Evolutionary conservation across 37 sponge, comb jelly and placozoan species (phyloP).

Genomic region (Chondrilla cf. caribensis): DNA sequence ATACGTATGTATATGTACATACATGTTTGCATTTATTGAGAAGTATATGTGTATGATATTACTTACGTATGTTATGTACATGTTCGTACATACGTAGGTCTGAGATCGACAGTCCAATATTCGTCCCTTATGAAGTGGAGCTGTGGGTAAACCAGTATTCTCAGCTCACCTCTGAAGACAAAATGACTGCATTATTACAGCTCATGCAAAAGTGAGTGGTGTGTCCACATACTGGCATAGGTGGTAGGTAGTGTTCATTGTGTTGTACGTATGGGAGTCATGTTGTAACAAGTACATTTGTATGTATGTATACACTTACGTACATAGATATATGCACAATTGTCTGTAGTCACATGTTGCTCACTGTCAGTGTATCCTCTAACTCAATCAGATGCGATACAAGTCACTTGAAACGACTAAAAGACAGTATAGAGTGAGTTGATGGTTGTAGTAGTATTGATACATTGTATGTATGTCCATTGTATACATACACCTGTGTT

Average conservation of each 20-base stretch:
- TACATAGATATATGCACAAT: not conserved
- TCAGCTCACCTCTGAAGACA: slow-evolving; percentile 49
- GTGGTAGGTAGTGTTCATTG: too few relatives aligned
- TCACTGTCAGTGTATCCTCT: not conserved
- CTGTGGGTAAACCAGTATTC: slow-evolving; percentile 54
- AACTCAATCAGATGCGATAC: slow-evolving; percentile 18
- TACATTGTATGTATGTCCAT: not conserved
- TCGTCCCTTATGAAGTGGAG: slow-evolving; percentile 34
- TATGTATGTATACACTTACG: not conserved
- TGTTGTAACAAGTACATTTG: too few relatives aligned
- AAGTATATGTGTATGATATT: too few relatives aligned
- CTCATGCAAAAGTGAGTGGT: not conserved
- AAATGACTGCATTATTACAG: slow-evolving; percentile 40
- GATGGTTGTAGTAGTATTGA: not conserved
- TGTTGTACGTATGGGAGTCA: too few relatives aligned
- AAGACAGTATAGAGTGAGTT: slow-evolving; percentile 36
- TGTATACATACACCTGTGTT: not conserved
- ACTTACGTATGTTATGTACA: too few relatives aligned
- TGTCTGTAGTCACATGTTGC: too few relatives aligned
- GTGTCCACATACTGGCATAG: too few relatives aligned
- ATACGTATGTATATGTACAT: too few relatives aligned
- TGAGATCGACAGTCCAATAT: not conserved
- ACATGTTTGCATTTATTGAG: too few relatives aligned
- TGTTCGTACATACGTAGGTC: not conserved
- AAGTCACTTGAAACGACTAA: not conserved